Conservation (phyloP, 1,140 invertebrate species). For the Drosophila gunungcola region DNA sequence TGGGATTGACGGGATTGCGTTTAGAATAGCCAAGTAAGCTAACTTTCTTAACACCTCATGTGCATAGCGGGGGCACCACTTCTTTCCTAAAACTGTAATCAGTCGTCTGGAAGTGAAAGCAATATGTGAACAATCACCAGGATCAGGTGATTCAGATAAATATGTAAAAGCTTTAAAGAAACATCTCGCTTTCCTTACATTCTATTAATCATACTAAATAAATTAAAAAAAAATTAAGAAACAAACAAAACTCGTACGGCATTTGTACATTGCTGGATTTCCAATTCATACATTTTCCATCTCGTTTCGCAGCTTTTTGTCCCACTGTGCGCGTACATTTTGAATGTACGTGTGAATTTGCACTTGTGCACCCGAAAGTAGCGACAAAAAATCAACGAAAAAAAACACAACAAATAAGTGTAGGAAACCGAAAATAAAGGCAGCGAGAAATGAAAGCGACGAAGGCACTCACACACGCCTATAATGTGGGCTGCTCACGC, state of each 20-base stretch:
- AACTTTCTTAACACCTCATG: too few species aligned
- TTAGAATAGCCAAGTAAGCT: too few species aligned
- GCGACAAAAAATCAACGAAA: constrained; percentile 42
- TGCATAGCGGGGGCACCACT: too few species aligned
- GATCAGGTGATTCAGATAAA: too few species aligned
- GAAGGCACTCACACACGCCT: constrained; percentile 60
- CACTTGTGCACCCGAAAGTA: constrained; percentile 76
- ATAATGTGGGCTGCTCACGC: constrained; percentile 33
- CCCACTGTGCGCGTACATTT: constrained; percentile 73
- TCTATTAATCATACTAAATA: neutral
- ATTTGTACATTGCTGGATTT: neutral
- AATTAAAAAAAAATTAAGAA: neutral
- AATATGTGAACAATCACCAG: too few species aligned
- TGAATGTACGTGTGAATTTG: constrained; percentile 81
- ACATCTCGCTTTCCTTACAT: too few species aligned
- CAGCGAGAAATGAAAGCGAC: constrained; percentile 68
- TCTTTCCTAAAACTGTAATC: too few species aligned
- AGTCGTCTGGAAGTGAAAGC: too few species aligned
- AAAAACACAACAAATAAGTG: constrained; percentile 48
- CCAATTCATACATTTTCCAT: neutral
- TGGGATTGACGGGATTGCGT: too few species aligned
- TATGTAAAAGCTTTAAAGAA: too few species aligned
- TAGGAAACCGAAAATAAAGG: constrained; percentile 66
- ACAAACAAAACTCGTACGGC: neutral
- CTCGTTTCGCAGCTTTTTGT: constrained; percentile 28